Base-by-base conservation (phyloP, 2,797 vertebrate genomes). In the Echiichthys vipera region DNA sequence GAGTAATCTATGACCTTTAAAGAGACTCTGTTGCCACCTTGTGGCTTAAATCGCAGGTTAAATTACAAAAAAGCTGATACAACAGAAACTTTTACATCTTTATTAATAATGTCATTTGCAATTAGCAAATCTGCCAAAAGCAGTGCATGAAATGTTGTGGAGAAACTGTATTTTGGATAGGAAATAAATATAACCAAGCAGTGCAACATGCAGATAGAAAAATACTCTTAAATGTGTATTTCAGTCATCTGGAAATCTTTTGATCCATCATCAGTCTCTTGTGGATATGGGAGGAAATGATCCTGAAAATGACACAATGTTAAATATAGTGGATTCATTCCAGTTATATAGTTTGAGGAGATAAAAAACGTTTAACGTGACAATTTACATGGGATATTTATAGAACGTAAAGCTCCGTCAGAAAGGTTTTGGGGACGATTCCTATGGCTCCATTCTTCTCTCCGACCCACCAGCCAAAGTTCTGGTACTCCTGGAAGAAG, bases 381-480 rank as follows among this genome's bases (percentile, higher is more conserved):
- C 18, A 25, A 65, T 93, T 88, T 91, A 92, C 91, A 86, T 78
- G 0, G 0, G 18, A 5, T 83, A 83, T 91, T 96, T 93, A 98
- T 76, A 97, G 87, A 81, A 91, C 93, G 84, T 99, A 99, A 90
- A 98, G 94, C 95, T 97, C 96, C 89, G 95, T 95, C 95, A 99
- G 89, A 94, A 96, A 99, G 86, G 94, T 94, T 95, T 96, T 99
- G 88, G 98, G 98, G 92, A 99, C 97, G 70, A 99, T 97, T 92
- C 98, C 98, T 92, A 99, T 93, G 65, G 89, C 89, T 90, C 97
- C 98, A 65, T 97, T 96, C 95, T 96, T 95, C 95, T 99, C 97
- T 92, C 98, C 98, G 84, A 99, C 94, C 98, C 98, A 99, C 98
- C 98, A 99, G 93, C 98, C 98, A 83, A 94, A 99, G 89, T 74